Evolutionary conservation across 1,140 invertebrate genomes (phyloP), one percentile per base, ranked within the genome.

Genomic region (Ridgeia piscesae): DNA sequence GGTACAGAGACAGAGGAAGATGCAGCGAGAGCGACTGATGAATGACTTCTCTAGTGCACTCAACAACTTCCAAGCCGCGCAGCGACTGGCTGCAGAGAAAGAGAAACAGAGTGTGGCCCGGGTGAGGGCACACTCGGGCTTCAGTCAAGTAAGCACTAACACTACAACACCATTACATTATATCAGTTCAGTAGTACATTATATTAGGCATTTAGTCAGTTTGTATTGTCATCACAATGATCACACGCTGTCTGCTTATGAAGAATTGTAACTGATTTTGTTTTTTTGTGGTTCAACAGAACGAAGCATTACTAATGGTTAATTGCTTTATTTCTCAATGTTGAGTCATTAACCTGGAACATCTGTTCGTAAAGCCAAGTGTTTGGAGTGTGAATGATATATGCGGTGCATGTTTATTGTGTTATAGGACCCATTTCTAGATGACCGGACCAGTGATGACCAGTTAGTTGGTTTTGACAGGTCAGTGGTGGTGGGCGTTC

Each of bases 31-130:
- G 94, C 97, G 98, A 50, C 96, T 99, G 89, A 98, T 98, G 88
- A 98, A 99, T 96, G 99, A 99, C 95, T 99, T 99, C 96, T 98
- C 98, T 93, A 97, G 97, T 93, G 98, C 98, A n/a, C 96, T 99
- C 92, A 99, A 98, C 95, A 97, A 97, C 94, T 99, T 99, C 93
- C 97, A 97, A 95, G 95, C 96, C 21, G 97, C 97, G 31, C 98
- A 99, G 96, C 97, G 97, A 94, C 96, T 97, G 93, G 98, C 98
- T 89, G 98, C 98, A 6, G 97, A 97, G 91, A 98, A 98, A 95
- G 98, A 98, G 94, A 96, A 95, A 92, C 98, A 98, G 94, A 96
- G 96, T 94, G 97, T 98, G 94, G 96, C 98, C 88, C 93, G 96
- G 91, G 96, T 96, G 17, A 94, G 96, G 91, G 96, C 97, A 35